Evolutionary conservation across 2,888 invertebrate genomes (phyloP).

Genomic region (Augiades crinisus): DNA sequence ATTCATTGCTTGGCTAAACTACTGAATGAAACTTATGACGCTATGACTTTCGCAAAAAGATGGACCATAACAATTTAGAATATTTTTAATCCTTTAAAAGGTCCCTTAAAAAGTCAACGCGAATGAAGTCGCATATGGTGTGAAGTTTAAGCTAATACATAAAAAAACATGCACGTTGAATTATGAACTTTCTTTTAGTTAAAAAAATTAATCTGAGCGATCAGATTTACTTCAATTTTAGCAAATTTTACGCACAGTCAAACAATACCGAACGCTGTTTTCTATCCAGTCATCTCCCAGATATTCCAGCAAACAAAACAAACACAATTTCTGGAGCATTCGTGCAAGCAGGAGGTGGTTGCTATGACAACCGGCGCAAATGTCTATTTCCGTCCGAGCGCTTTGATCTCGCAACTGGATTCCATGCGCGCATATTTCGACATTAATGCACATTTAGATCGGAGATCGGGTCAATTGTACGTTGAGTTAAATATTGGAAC

Average conservation of each 20-base stretch:
- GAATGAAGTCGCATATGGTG: no score
- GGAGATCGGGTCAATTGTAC: slow-evolving; percentile 13
- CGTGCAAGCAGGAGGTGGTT: slow-evolving; percentile 50
- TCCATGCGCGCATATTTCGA: slow-evolving; percentile 35
- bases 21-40: no score
- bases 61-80: no score
- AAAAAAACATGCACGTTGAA: no score
- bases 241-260: neutral
- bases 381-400: slow-evolving; percentile 36
- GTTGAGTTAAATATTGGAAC: neutral
- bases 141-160: no score
- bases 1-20: no score
- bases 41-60: no score
- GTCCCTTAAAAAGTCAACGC: no score
- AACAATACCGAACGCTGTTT: neutral
- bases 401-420: slow-evolving; percentile 37
- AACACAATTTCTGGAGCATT: slow-evolving; percentile 25
- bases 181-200: no score
- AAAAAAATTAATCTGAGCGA: no score
- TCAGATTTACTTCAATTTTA: neutral
- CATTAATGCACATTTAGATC: slow-evolving; percentile 29
- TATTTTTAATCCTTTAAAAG: no score
- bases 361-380: slow-evolving; percentile 47
- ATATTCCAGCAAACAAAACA: slow-evolving; percentile 21
- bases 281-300: slow-evolving; percentile 18